Evolutionary conservation across 2,888 invertebrate species (phyloP).

Genomic region (Drosophila testacea): DNA sequence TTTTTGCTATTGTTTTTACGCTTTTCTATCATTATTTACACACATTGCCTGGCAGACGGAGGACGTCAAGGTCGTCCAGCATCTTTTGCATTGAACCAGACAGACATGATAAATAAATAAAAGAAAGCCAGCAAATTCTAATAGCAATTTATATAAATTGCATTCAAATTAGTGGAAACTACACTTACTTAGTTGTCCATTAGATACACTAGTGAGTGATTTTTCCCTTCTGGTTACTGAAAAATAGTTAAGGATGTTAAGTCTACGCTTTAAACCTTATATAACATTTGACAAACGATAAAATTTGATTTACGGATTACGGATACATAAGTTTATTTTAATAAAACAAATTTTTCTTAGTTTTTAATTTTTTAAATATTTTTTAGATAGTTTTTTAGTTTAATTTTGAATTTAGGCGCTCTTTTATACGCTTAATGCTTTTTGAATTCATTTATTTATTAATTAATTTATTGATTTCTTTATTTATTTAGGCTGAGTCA

Average conservation of each 20-base stretch:
- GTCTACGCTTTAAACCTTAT: no score
- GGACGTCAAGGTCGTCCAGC: slow-evolving; percentile 42
- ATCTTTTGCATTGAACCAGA: slow-evolving; percentile 7
- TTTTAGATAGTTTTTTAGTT: no score
- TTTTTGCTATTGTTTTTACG: slow-evolving; percentile 32
- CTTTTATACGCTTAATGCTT: no score
- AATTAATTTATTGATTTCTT: no score
- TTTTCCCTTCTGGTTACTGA: neutral
- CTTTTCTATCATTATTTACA: slow-evolving; percentile 59
- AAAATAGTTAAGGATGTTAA: neutral
- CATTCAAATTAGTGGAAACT: slow-evolving; percentile 50
- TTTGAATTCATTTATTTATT: no score
- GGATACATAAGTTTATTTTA: no score
- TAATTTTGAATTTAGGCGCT: no score
- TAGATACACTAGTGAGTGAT: neutral
- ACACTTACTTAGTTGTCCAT: neutral
- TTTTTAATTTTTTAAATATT: no score
- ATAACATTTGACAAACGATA: no score
- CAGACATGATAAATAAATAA: neutral
- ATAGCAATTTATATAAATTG: slow-evolving; percentile 62
- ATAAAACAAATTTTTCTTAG: no score
- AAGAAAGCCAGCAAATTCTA: neutral
- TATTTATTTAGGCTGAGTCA: no score
- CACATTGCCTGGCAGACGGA: slow-evolving; percentile 23
- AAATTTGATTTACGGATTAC: no score